A percentile compares a stretch with the other conserved stretches of the same genome.
Evolutionary conservation across 2,888 invertebrate species (phyloP).

Genomic region (Horisme vitalbata): DNA sequence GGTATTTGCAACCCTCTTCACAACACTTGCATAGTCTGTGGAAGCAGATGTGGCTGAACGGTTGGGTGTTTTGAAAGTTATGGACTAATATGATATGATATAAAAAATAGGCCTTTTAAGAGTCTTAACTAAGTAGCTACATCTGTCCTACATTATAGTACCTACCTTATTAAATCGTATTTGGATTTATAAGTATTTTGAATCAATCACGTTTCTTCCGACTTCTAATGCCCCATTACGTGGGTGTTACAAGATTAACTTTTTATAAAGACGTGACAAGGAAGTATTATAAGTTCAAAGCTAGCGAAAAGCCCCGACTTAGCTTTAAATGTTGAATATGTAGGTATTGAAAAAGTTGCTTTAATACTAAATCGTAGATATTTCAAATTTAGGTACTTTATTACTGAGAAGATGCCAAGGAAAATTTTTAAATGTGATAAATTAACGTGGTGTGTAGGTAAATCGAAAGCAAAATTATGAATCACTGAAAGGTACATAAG

Average conservation of each 20-base stretch:
- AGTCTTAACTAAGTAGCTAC: no score
- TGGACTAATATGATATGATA: background rate
- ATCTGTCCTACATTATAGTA: no score
- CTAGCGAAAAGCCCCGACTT: conserved; percentile 4
- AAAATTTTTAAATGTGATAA: no score
- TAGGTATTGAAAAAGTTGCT: no score
- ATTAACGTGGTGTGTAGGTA: no score
- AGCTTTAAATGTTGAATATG: background rate
- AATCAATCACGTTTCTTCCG: conserved; percentile 29
- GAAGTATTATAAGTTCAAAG: conserved; percentile 9
- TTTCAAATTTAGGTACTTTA: no score
- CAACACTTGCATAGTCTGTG: conserved; percentile 1
- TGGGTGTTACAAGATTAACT: conserved; percentile 35
- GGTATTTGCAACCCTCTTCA: conserved; percentile 51
- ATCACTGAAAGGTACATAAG: no score
- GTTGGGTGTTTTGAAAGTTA: conserved; percentile 9
- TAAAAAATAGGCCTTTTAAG: no score
- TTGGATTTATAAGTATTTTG: conserved; percentile 14
- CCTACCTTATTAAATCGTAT: background rate
- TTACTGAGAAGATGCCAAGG: no score
- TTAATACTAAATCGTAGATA: no score
- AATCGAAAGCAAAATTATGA: no score
- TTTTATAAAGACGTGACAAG: conserved; percentile 33
- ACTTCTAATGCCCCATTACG: conserved; percentile 30
- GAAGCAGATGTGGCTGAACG: conserved; percentile 35